Evolutionary conservation across 2,888 invertebrate genomes (phyloP), one percentile per base, ranked within the genome.

Genomic region (Ennomos quercinarius): DNA sequence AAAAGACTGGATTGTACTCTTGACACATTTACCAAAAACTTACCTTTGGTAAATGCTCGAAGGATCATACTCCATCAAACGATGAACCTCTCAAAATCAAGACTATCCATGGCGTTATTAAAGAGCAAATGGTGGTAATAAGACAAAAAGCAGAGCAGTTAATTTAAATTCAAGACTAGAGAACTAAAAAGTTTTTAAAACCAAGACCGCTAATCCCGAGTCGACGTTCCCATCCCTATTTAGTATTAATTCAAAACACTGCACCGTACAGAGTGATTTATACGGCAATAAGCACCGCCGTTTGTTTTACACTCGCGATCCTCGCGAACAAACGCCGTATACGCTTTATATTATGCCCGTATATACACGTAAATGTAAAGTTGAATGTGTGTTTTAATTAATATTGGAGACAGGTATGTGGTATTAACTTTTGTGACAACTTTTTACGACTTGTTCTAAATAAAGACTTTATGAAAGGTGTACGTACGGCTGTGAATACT

Each of bases 231-330:
- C 67, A 56, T 49, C 63, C 42, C 57, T 61, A 59, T 5, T 2
- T 13, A 56, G 60, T 43, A 57, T 66, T 64, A 67, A 70, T 63
- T 61, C 66, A 63, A 58, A 60, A 54, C 63, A 55, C 54, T 61
- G 65, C 62, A 63, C 65, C 49, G 56, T 58, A 47, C 63, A 52
- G 60, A 50, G 69, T 77, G 78, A 78, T 78, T 78, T 78, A 78
- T 71, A 56, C 46, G 50, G 71, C 73, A 76, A 77, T 78, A 77
- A 76, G 69, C 66, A 45, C 57, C 35, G 51, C 54, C 59, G 61
- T 56, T 56, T 66, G 66, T 61, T 61, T 52, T 49, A 63, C 60
- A 61, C 55, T 54, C 60, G 60, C 49, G 59, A 57, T 48, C 62
- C 55, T 54, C 60, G 60, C 49, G 59, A 57, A 51, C 62, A 52